A percentile compares a stretch with the other conserved stretches of the same genome.
Evolutionary conservation across 2,888 invertebrate genomes (phyloP).

Genomic region (Noctua janthe): DNA sequence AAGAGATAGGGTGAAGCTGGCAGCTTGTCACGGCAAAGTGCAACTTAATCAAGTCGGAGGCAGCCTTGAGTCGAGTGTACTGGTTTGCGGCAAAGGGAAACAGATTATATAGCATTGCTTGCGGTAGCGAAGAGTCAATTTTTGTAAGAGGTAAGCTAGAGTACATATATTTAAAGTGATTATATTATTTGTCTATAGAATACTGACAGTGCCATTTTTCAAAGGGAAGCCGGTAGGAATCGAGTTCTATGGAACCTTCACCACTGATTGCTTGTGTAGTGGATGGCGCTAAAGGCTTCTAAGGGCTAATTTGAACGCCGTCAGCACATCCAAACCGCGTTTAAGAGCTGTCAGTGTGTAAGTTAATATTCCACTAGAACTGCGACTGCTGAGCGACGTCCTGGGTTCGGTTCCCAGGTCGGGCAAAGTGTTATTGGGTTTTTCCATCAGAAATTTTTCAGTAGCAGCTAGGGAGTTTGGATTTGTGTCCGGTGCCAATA

Average conservation of each 20-base stretch:
- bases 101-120: neutral
- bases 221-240: too few species aligned
- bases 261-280: neutral
- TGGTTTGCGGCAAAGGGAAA: conserved; percentile 20
- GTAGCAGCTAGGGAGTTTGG: too few species aligned
- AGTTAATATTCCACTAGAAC: neutral
- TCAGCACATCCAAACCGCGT: neutral
- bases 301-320: too few species aligned
- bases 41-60: conserved; percentile 22
- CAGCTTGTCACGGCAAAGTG: conserved; percentile 16
- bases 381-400: too few species aligned
- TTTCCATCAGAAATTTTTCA: neutral
- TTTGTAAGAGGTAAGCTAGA: too few species aligned
- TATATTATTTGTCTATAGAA: too few species aligned
- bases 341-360: neutral
- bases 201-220: too few species aligned
- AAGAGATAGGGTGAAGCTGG: conserved; percentile 26
- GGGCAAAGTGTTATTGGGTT: neutral
- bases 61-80: conserved; percentile 19
- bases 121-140: too few species aligned
- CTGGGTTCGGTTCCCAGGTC: neutral
- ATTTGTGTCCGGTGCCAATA: too few species aligned
- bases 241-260: too few species aligned
- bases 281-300: neutral
- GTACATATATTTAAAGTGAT: too few species aligned